Base-by-base conservation (phyloP, 2,888 invertebrate genomes). In the Aquatica leii region DNA sequence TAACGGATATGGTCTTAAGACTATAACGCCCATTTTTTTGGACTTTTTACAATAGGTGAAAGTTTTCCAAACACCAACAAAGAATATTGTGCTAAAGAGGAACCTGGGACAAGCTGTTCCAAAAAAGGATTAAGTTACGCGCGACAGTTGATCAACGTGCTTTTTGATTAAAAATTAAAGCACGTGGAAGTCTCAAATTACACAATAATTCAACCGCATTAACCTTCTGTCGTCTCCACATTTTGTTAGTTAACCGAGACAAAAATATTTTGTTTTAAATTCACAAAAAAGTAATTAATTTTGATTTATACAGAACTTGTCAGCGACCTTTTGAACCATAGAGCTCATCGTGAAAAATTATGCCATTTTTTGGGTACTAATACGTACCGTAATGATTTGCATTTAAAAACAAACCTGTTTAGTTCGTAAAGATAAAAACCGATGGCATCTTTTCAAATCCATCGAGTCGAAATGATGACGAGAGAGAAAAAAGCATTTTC, bases 131-230 rank as follows among this genome's bases (percentile, higher is more conserved):
- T 46, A 46, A 53, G 52, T 62, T 62, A 21, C 62, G 57, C 6
- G 6, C 57, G 49, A n/a, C 62, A 62, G 56, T 12, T 37, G 51
- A 56, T 34, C 51, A 52, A 37, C 62, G 62, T 35, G 20, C 21
- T 24, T 18, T 53, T 43, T 3, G 55, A 37, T 59, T 52, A 52
- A 60, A 54, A 60, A 60, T 40, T 55, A 17, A 20, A 56, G 51
- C 57, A 48, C 62, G 53, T 58, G 53, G 53, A 62, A 37, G 51
- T 31, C 17, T 62, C 17, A 49, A 62, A 52, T 62, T 57, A 58
- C 24, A n/a, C 37, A 20, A 34, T 34, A 40, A 34, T n/a, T 20
- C 34, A 8, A 48, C 46, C 34, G 41, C 51, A 43, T 57, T 48
- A 12, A 34, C 62, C 62, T 58, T 51, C 51, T 62, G 62, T 53